Evolutionary conservation across 2,113 vertebrate genomes (phyloP).

Genomic region (Uropsilus gracilis): DNA sequence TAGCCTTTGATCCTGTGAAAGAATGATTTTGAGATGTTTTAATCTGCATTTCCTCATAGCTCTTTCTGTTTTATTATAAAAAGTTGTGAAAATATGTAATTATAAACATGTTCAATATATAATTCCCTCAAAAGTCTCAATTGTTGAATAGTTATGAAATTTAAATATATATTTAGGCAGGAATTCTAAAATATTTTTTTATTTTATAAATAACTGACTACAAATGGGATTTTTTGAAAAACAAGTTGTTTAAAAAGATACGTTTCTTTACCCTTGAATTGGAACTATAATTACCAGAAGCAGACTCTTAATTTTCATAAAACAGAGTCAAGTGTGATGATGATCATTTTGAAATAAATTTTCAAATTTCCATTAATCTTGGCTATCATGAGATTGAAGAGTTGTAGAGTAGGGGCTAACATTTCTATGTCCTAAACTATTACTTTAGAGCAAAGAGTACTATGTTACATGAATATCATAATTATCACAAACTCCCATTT

Average conservation of each 20-base stretch:
- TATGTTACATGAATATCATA: background rate
- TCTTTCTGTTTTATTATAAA: background rate
- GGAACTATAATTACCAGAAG: background rate
- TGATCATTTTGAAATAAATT: background rate
- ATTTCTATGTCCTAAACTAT: background rate
- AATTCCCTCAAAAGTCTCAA: background rate
- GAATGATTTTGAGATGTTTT: background rate
- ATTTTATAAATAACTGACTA: background rate
- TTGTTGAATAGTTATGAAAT: background rate
- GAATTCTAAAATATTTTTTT: background rate
- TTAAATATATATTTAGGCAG: background rate
- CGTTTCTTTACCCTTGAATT: background rate
- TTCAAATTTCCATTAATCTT: background rate
- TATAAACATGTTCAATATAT: background rate
- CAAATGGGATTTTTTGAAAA: background rate
- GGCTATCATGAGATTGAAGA: background rate
- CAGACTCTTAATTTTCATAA: background rate
- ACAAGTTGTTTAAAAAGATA: background rate
- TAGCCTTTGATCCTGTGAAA: background rate
- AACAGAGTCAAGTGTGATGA: background rate
- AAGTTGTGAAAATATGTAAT: background rate
- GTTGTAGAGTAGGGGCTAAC: background rate
- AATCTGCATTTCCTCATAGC: background rate
- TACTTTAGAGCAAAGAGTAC: background rate
- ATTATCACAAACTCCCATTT: background rate